These are phyloP conservation scores for Falcunculus frontatus DNA, from an alignment of 2,113 vertebrate genomes.

Conservation along the genomic window DNA sequence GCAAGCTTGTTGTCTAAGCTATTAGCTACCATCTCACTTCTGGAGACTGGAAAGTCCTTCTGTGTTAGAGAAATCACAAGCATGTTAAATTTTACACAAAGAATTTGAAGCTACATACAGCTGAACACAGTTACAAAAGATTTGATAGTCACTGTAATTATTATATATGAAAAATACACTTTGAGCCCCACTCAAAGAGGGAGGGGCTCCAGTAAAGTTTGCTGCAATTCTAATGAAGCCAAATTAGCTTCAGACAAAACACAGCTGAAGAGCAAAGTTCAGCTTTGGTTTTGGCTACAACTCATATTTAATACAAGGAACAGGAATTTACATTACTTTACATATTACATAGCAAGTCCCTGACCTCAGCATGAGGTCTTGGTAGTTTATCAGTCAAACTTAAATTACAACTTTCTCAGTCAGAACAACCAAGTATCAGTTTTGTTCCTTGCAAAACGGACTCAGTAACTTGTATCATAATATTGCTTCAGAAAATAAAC, in stretches of 20 bases:
- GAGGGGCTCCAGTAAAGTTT: neutral
- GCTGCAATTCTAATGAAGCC: conserved; percentile 21
- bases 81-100: conserved; percentile 2
- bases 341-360: neutral
- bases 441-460: conserved; percentile 11
- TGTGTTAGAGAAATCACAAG: conserved; percentile 11
- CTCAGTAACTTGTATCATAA: neutral
- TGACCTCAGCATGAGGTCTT: neutral
- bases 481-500: conserved; percentile 68
- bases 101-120: conserved; percentile 30
- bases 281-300: conserved; percentile 35
- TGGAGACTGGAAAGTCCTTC: neutral
- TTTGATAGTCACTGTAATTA: neutral
- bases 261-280: conserved; percentile 16
- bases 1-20: neutral
- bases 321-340: conserved; percentile 49
- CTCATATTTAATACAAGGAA: conserved; percentile 19
- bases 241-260: conserved; percentile 24
- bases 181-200: neutral
- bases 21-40: neutral
- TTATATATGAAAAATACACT: conserved; percentile 26
- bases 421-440: neutral
- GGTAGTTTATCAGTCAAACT: neutral
- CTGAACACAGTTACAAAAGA: conserved; percentile 39
- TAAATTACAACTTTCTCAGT: neutral